Conservation (phyloP, 2,888 invertebrate genomes). For the Quadroppia sp. region DNA sequence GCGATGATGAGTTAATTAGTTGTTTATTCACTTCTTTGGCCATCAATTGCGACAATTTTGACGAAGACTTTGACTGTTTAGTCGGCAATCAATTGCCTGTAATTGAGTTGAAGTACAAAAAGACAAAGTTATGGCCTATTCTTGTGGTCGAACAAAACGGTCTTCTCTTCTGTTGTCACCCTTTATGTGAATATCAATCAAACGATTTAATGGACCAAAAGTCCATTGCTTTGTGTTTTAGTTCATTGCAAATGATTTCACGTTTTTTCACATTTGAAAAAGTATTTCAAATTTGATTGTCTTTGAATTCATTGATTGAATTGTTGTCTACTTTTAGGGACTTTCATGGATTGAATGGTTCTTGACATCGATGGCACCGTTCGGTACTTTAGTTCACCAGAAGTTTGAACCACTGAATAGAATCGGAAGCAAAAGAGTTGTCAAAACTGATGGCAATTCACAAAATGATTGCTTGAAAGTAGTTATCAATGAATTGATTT, state of each 20-base stretch:
- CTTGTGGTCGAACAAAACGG: conserved; percentile 27
- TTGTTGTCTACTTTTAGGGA: neutral
- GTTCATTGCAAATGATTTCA: neutral
- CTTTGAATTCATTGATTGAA: neutral
- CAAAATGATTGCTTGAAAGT: conserved; percentile 6
- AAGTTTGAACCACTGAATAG: neutral
- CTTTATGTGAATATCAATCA: conserved; percentile 9
- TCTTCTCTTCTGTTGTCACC: conserved; percentile 25
- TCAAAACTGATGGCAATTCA: neutral
- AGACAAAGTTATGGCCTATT: conserved; percentile 24
- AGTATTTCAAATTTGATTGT: neutral
- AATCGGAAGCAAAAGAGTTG: neutral
- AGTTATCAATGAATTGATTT: conserved; percentile 21
- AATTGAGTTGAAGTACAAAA: conserved; percentile 5
- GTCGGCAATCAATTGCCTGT: conserved; percentile 27
- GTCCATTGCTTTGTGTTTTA: conserved; percentile 23
- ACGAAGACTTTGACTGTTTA: neutral
- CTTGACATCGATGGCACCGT: conserved; percentile 15
- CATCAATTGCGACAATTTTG: neutral
- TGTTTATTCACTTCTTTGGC: neutral
- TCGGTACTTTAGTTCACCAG: conserved; percentile 20
- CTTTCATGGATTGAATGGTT: conserved; percentile 27
- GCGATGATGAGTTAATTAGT: neutral
- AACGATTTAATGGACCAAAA: conserved; percentile 13
- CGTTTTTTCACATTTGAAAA: conserved; percentile 7